A percentile compares a stretch with the other conserved stretches of the same genome.
Evolutionary conservation across 2,888 invertebrate species (phyloP).

Genomic region (Acleris laterana): DNA sequence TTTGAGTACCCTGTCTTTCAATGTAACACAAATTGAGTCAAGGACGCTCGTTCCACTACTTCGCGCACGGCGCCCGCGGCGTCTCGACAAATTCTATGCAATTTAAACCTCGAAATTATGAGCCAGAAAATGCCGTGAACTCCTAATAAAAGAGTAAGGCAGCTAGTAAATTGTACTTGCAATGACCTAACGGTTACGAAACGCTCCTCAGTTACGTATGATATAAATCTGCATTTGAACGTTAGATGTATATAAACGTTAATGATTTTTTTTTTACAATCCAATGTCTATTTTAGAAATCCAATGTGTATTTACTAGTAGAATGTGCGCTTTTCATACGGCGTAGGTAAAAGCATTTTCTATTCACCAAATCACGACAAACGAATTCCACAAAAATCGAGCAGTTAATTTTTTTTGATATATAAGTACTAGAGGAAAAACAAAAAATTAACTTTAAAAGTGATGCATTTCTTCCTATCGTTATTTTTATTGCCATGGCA

Average conservation of each 20-base stretch:
- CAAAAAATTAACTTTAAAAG: too few species aligned
- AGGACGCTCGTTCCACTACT: conserved; percentile 43
- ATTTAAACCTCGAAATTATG: conserved; percentile 60
- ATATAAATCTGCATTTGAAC: background rate
- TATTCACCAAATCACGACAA: too few species aligned
- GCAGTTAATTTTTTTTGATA: too few species aligned
- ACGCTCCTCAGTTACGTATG: conserved; percentile 31
- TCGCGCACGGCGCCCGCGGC: conserved; percentile 51
- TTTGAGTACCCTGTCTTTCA: conserved; percentile 17
- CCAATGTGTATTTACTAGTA: too few species aligned
- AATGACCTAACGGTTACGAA: conserved; percentile 38
- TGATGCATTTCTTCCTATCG: background rate
- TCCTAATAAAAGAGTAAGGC: conserved; percentile 59
- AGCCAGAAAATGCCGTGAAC: conserved; percentile 53
- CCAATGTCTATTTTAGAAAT: too few species aligned
- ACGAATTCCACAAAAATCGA: too few species aligned
- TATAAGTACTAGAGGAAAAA: too few species aligned
- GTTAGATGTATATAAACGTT: background rate
- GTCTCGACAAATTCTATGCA: conserved; percentile 53
- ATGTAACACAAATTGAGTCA: conserved; percentile 38
- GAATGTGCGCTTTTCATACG: too few species aligned
- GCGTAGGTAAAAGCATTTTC: too few species aligned
- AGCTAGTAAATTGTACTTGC: conserved; percentile 45
- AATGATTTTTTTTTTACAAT: too few species aligned
- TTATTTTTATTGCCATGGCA: background rate